Evolutionary conservation across 2,888 invertebrate genomes (phyloP).

Genomic region (Lacanobia wlatinum): DNA sequence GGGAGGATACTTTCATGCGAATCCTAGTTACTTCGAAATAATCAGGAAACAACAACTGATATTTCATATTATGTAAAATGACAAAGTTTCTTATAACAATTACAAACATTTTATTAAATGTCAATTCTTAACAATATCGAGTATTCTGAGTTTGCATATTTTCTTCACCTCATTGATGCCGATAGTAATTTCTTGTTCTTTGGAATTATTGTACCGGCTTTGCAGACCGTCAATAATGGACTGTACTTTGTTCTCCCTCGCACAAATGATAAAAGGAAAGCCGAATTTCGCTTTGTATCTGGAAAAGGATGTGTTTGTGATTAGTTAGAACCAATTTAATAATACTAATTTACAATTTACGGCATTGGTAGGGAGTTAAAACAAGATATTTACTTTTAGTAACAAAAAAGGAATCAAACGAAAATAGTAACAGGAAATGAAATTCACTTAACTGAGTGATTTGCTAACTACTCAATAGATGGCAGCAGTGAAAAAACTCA

Average conservation of each 20-base stretch:
- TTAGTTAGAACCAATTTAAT: no score
- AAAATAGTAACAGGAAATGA: no score
- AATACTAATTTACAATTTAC: no score
- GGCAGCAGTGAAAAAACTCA: slow-evolving; percentile 45
- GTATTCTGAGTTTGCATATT: slow-evolving; percentile 91
- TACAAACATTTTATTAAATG: slow-evolving; percentile 1
- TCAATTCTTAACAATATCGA: slow-evolving; percentile 84
- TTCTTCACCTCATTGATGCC: slow-evolving; percentile 93
- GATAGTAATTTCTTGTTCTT: slow-evolving; percentile 89
- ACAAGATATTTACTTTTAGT: no score
- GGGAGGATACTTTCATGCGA: neutral
- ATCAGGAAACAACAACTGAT: neutral
- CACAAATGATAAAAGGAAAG: slow-evolving; percentile 93
- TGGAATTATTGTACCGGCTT: slow-evolving; percentile 87
- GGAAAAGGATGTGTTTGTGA: slow-evolving; percentile 42
- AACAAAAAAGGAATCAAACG: no score
- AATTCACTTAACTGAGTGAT: neutral
- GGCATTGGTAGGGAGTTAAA: no score
- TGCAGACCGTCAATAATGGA: slow-evolving; percentile 91
- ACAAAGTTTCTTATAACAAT: neutral
- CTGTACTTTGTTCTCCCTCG: slow-evolving; percentile 91
- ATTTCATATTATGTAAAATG: neutral
- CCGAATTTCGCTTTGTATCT: slow-evolving; percentile 92
- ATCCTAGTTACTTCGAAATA: neutral
- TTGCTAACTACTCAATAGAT: slow-evolving; percentile 44